Evolutionary conservation across 2,797 vertebrate genomes (phyloP).

Genomic region (Mus minutoides): DNA sequence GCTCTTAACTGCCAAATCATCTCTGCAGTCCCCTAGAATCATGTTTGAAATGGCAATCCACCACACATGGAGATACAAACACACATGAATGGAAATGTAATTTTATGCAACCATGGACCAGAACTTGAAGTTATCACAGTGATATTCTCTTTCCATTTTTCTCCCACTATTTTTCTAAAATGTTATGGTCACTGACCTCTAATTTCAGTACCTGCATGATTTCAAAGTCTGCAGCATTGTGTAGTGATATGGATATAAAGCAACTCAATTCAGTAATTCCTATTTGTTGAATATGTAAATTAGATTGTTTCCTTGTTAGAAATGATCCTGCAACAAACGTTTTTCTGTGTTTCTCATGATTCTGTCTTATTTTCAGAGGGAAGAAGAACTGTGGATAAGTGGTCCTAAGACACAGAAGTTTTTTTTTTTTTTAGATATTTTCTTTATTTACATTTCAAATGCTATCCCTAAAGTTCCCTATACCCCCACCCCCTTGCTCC

Average conservation of each 20-base stretch:
- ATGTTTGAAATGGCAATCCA: not conserved
- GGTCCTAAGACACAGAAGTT: not conserved
- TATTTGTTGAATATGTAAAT: not conserved
- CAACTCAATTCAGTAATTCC: slow-evolving; percentile 12
- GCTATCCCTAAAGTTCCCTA: no score
- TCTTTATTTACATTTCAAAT: no score
- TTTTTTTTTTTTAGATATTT: no score
- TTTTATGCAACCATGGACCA: not conserved
- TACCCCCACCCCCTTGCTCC: no score
- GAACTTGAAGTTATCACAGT: not conserved
- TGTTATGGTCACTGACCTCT: not conserved
- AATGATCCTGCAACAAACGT: not conserved
- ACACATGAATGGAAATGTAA: not conserved
- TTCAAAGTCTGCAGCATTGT: not conserved
- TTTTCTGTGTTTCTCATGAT: not conserved
- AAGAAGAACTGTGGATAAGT: not conserved
- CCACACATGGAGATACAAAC: not conserved
- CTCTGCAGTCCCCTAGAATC: not conserved
- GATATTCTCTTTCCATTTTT: not conserved
- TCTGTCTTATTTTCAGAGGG: not conserved
- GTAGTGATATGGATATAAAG: not conserved
- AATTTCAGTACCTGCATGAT: not conserved
- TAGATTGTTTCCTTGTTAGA: not conserved
- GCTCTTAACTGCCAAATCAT: not conserved
- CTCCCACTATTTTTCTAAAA: not conserved